Evolutionary conservation across 2,888 invertebrate species (phyloP).

Genomic region (Cremastinae sp.): DNA sequence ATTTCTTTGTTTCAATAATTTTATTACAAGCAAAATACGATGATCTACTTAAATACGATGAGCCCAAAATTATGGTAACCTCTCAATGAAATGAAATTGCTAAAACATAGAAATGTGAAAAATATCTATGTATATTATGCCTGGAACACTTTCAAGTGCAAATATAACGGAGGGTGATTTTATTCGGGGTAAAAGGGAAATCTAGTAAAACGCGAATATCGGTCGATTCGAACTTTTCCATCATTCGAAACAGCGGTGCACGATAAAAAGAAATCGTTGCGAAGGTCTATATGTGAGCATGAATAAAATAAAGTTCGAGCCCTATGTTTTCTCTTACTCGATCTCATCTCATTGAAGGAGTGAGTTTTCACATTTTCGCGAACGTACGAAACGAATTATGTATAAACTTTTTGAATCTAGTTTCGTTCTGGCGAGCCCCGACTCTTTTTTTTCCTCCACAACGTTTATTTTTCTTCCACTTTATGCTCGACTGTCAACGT

Average conservation of each 20-base stretch:
- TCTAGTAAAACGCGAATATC: constrained; percentile 16
- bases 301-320: background rate
- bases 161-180: constrained; percentile 14
- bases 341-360: constrained; percentile 23
- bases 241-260: constrained; percentile 11
- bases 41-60: no score
- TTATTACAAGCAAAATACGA: no score
- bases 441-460: constrained; percentile 9
- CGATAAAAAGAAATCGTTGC: background rate
- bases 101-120: no score
- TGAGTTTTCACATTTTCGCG: constrained; percentile 32
- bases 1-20: no score
- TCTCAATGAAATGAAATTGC: no score
- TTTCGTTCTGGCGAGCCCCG: constrained; percentile 33
- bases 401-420: constrained; percentile 41
- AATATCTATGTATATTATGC: no score
- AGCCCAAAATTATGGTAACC: no score
- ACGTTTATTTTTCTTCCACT: background rate
- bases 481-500: no score
- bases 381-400: constrained; percentile 14
- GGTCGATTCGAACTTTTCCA: constrained; percentile 24
- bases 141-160: background rate
- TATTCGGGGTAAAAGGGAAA: constrained; percentile 14
- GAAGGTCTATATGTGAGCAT: background rate
- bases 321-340: background rate